Conservation (phyloP, 2,797 vertebrate species). For the Sebastes glaucus region DNA sequence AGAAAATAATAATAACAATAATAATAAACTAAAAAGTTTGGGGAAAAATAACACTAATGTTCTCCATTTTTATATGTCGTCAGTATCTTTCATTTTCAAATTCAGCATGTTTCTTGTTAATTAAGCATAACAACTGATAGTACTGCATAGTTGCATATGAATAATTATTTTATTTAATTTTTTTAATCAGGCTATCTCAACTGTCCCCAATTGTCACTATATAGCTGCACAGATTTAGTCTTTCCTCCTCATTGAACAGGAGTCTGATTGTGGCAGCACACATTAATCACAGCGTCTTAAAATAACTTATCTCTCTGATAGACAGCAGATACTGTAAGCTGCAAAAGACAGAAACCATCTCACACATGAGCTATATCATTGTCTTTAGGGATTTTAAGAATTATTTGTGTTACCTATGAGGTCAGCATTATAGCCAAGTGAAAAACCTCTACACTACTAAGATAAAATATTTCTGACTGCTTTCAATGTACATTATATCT, state of each 20-base stretch:
- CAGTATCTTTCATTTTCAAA: background rate
- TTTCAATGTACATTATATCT: background rate
- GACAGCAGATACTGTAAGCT: slow-evolving; percentile 24
- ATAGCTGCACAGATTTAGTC: slow-evolving; percentile 1
- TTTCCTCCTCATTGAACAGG: slow-evolving; percentile 24
- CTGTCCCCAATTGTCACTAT: background rate
- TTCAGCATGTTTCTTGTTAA: background rate
- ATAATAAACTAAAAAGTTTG: background rate
- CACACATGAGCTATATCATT: background rate
- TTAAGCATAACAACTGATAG: background rate
- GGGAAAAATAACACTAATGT: background rate
- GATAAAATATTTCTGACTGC: background rate
- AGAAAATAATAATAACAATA: no score
- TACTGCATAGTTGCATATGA: background rate
- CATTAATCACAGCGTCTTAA: slow-evolving; percentile 45
- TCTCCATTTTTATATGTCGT: background rate
- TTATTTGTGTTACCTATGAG: background rate
- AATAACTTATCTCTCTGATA: slow-evolving; percentile 48
- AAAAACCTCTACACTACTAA: no score
- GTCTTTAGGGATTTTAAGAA: background rate
- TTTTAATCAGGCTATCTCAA: background rate
- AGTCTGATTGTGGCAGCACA: slow-evolving; percentile 9
- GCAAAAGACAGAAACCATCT: slow-evolving; percentile 10
- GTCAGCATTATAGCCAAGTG: background rate
- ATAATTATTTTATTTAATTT: background rate